phyloP scores from a whole-genome alignment of 2,797 vertebrate genomes.

The Microchirus variegatus region DNA sequence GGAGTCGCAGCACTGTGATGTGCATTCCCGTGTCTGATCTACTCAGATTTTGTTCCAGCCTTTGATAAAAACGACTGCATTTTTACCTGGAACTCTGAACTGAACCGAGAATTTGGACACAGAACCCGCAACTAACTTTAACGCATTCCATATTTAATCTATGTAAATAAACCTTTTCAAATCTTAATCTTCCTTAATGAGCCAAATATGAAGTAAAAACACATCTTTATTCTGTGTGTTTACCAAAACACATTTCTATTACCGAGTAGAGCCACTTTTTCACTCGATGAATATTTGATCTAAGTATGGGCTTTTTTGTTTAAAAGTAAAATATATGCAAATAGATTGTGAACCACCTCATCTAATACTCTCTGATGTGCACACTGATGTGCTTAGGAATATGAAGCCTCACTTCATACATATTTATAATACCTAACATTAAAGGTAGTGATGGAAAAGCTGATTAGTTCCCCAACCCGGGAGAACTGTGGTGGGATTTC shows the following conservation, averaged over 20 bases:
- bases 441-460: constrained; percentile 50
- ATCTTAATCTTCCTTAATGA: not conserved
- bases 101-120: not conserved
- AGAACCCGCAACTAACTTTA: not conserved
- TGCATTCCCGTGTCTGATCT: not conserved
- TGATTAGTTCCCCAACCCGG: constrained; percentile 42
- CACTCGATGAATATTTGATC: constrained; percentile 53
- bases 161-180: not conserved
- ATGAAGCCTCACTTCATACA: constrained; percentile 56
- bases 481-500: constrained; percentile 18
- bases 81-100: too few relatives aligned
- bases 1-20: not conserved
- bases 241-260: constrained; percentile 20
- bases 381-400: constrained; percentile 54
- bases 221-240: constrained; percentile 29
- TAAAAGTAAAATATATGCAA: constrained; percentile 36
- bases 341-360: constrained; percentile 46
- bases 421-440: constrained; percentile 60
- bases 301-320: constrained; percentile 24
- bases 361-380: constrained; percentile 39
- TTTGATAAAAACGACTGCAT: too few relatives aligned
- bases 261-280: constrained; percentile 22
- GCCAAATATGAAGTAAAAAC: not conserved
- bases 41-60: too few relatives aligned
- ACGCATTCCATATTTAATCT: not conserved